Percentiles rank a stretch among this genome's conserved stretches.
These are phyloP conservation scores for Pseudochromis fuscus DNA, from an alignment of 2,797 vertebrate species.

Conservation along the genomic window DNA sequence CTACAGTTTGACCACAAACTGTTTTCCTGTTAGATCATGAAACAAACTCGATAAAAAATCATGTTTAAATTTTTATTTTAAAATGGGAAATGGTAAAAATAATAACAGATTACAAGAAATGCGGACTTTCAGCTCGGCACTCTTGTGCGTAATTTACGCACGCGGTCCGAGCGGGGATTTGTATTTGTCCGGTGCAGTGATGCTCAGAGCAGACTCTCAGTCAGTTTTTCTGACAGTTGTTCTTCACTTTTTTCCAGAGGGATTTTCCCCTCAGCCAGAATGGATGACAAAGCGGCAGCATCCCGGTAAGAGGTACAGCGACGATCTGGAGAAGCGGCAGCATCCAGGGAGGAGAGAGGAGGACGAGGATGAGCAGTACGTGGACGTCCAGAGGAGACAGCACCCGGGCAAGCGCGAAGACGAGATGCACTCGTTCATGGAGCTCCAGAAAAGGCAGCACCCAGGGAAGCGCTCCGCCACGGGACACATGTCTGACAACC, in stretches of 20 bases:
- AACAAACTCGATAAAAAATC: neutral
- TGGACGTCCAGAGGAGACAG: conserved; percentile 83
- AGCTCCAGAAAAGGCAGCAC: conserved; percentile 88
- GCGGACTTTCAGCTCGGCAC: neutral
- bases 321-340: conserved; percentile 84
- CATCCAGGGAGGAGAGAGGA: conserved; percentile 88
- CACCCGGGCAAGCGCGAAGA: conserved; percentile 89
- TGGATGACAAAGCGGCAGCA: conserved; percentile 89
- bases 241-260: conserved; percentile 71
- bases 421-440: conserved; percentile 67
- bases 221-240: conserved; percentile 13
- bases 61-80: neutral
- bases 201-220: neutral
- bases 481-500: conserved; percentile 74
- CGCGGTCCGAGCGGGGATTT: neutral
- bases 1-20: neutral
- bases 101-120: neutral
- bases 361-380: conserved; percentile 74
- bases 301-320: conserved; percentile 81
- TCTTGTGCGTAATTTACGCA: conserved; percentile 62
- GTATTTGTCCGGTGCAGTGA: neutral
- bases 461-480: conserved; percentile 84
- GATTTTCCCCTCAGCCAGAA: conserved; percentile 72
- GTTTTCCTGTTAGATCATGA: neutral
- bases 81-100: neutral